phyloP scores from a whole-genome alignment of 1,140 invertebrate species.

The Drosophila chauvacae region DNA sequence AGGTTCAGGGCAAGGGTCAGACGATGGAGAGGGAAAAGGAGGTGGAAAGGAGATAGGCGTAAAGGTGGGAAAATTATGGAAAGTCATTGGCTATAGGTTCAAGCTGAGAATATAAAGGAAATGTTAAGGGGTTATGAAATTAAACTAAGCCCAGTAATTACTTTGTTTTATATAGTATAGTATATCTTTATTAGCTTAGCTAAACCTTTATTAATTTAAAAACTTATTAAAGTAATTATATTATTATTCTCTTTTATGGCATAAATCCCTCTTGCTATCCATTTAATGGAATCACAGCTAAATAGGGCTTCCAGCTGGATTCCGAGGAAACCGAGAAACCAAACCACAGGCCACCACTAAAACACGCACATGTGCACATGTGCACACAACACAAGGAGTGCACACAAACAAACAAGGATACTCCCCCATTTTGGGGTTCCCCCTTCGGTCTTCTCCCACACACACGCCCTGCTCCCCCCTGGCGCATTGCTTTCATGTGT shows the following conservation, averaged over 20 bases:
- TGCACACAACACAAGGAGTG: conserved; percentile 14
- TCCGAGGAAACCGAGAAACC: conserved; percentile 5
- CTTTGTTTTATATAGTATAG: not conserved
- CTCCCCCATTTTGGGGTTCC: not conserved
- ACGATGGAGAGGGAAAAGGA: not conserved
- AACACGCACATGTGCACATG: not conserved
- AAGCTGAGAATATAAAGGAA: not conserved
- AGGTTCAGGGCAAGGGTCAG: not conserved
- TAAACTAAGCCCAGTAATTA: not conserved
- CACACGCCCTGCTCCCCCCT: not conserved
- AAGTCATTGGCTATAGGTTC: not conserved
- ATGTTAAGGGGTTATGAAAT: not conserved
- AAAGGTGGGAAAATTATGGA: conserved; percentile 1
- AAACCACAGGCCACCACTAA: conserved; percentile 27
- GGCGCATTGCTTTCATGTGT: conserved; percentile 45
- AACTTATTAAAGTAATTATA: too few relatives aligned
- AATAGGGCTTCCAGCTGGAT: not conserved
- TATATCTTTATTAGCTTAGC: too few relatives aligned
- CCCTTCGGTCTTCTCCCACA: not conserved
- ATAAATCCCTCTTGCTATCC: not conserved
- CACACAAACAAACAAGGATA: conserved; percentile 26
- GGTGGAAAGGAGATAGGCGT: not conserved
- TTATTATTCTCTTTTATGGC: too few relatives aligned
- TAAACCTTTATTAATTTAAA: too few relatives aligned
- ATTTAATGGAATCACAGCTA: conserved; percentile 32